Base-by-base conservation (phyloP, 2,888 invertebrate genomes). In the Schizaphis graminum region DNA sequence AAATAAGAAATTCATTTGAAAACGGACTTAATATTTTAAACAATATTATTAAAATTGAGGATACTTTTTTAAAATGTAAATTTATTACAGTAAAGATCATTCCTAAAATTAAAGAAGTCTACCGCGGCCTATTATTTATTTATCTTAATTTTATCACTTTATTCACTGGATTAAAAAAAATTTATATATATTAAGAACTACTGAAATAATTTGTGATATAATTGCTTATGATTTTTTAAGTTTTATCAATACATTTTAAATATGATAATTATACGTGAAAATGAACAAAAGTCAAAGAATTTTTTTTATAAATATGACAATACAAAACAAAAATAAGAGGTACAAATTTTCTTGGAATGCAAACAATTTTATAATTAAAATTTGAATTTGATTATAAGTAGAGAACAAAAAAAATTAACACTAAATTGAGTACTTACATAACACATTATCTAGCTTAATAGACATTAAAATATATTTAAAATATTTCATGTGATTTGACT, bases 401-500 rank as follows among this genome's bases (percentile, higher is more conserved):
- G 53, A 84, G 47, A 91, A 91, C 24, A 49, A 91, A 3, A 44
- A 44, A 91, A 77, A 44, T 84, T 16, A 77, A 5, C 49, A 41
- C 35, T 91, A 77, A 77, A 41, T 49, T 41, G 41, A 84, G 41
- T 49, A 91, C 86, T 57, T 61, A 91, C 57, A 92, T 91, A 85
- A 41, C 91, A 57, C 0, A 44, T 86, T 56, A 3, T 57, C 61
- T 86, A 85, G 44, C n/a, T 86, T 87, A 28, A 53, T 67, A 88
- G 49, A 92, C 53, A n/a, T 57, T 67, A 26, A 87, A 44, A 44
- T 44, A 67, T 92, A 87, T 67, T 47, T 47, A 67, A 92, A 41
- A 49, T 49, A 92, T 67, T 92, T 88, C 92, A 92, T 67, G 87
- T 87, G 28, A 92, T 92, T 49, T 61, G 47, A 86, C 11, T 56